Base-by-base conservation (phyloP, 2,113 vertebrate species). In the Anguilla japonica region DNA sequence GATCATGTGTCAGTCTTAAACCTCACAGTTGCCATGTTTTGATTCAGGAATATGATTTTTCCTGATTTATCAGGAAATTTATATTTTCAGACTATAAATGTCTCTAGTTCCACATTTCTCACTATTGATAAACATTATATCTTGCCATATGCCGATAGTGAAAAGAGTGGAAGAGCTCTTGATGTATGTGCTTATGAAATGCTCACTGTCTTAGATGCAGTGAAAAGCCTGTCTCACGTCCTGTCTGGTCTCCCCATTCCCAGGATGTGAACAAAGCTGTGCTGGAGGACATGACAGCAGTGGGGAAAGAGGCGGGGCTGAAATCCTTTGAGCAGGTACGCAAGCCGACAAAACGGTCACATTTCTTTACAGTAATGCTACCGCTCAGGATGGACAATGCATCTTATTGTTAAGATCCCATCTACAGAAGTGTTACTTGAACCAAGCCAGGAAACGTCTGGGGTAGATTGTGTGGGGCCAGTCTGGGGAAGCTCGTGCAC, bases 321-420 rank as follows among this genome's bases (percentile, higher is more conserved):
- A 96, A 96, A 90, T 96, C 96, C 0, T 96, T 96, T 82, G 96
- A 96, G 86, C 95, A 96, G 90, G 96, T 96, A 85, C 40, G 41
- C 40, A 43, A 67, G 22, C 18, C 20, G 0, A 46, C 43, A 3
- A 46, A 46, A 46, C 43, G 43, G 43, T 46, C 50, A 0, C 50
- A 53, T 53, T 53, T 53, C 50, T 53, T 14, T 53, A 22, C 3
- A 67, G 5, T 22, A 26, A 67, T 67, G 5, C 4, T 26, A 26
- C 60, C 60, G 3, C 56, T 60, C 56, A 11, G 1, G 15, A 60
- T 60, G 60, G 22, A 67, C 18, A 67, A 5, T 67, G 60, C 60
- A 26, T 26, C 60, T 22, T 67, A 26, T 67, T 22, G 60, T 67
- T 67, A 26, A 67, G 26, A 67, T 67, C 1, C 50, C 50, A 53